Conservation (phyloP, 1,140 invertebrate species). For the Panulirus ornatus region DNA sequence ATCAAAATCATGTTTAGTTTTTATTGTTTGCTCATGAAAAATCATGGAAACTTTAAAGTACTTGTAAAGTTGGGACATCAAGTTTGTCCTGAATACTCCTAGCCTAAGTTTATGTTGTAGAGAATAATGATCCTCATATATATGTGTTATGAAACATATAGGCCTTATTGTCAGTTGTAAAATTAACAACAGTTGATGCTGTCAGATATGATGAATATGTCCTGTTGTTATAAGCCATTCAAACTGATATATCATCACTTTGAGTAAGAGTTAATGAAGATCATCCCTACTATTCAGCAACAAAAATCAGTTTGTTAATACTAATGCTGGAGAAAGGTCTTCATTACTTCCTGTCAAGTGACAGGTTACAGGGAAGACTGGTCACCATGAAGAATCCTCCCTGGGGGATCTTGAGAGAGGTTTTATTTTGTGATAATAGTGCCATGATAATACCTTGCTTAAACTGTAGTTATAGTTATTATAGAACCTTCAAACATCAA, state of each 20-base stretch:
- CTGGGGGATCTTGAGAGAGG: not conserved
- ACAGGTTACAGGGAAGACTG: not conserved
- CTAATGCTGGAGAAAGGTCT: not conserved
- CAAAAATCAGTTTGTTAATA: not conserved
- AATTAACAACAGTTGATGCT: not conserved
- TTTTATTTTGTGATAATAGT: slow-evolving; percentile 50
- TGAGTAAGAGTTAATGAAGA: not conserved
- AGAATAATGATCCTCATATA: too few relatives aligned
- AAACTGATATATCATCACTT: not conserved
- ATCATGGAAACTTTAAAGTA: too few relatives aligned
- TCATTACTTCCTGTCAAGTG: too few relatives aligned
- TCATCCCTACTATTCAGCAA: not conserved
- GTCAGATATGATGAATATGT: not conserved
- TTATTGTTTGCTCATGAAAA: too few relatives aligned
- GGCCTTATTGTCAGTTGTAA: not conserved
- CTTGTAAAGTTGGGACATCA: too few relatives aligned
- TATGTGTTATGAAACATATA: not conserved
- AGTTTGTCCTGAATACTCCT: too few relatives aligned
- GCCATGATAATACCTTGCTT: slow-evolving; percentile 27
- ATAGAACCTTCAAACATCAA: not conserved
- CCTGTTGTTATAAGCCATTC: not conserved
- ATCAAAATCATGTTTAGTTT: too few relatives aligned
- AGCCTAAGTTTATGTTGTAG: not conserved
- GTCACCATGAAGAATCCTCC: too few relatives aligned
- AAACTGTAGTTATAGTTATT: slow-evolving; percentile 19